A percentile compares a stretch with the other conserved stretches of the same genome.
phyloP scores from a whole-genome alignment of 1,140 invertebrate species.

The Tetramorium alpestre region DNA sequence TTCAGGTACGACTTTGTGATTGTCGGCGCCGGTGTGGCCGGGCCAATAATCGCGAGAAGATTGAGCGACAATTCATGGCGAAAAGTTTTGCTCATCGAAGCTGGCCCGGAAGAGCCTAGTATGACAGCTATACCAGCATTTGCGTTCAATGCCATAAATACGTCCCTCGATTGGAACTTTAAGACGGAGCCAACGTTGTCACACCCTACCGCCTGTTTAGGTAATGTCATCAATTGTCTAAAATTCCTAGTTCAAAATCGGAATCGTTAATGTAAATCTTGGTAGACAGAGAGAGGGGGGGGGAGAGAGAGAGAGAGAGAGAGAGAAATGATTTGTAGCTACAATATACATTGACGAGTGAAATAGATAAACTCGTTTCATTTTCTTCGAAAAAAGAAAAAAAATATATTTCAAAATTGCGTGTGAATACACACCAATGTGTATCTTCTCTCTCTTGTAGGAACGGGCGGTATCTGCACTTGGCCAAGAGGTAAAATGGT shows the following conservation, averaged over 20 bases:
- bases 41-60: slow-evolving; percentile 88
- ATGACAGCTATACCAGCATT: slow-evolving; percentile 89
- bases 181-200: slow-evolving; percentile 87
- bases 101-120: slow-evolving; percentile 91
- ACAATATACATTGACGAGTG: no score
- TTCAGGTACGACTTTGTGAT: slow-evolving; percentile 86
- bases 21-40: slow-evolving; percentile 88
- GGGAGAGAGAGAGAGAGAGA: no score
- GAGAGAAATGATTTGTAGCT: no score
- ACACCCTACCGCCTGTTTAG: slow-evolving; percentile 82
- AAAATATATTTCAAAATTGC: background rate
- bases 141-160: slow-evolving; percentile 87
- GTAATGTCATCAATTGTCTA: slow-evolving; percentile 65
- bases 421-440: no score
- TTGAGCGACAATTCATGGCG: slow-evolving; percentile 81
- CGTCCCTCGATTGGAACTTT: slow-evolving; percentile 88
- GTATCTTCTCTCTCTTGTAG: slow-evolving; percentile 64
- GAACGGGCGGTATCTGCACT: slow-evolving; percentile 88
- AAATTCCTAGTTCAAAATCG: background rate
- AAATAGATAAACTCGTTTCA: no score
- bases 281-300: no score
- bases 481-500: slow-evolving; percentile 92
- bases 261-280: background rate
- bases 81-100: slow-evolving; percentile 88
- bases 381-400: no score